These are phyloP conservation scores for Pantherophis alleghaniensis DNA, from an alignment of 2,797 vertebrate genomes.

Conservation along the genomic window DNA sequence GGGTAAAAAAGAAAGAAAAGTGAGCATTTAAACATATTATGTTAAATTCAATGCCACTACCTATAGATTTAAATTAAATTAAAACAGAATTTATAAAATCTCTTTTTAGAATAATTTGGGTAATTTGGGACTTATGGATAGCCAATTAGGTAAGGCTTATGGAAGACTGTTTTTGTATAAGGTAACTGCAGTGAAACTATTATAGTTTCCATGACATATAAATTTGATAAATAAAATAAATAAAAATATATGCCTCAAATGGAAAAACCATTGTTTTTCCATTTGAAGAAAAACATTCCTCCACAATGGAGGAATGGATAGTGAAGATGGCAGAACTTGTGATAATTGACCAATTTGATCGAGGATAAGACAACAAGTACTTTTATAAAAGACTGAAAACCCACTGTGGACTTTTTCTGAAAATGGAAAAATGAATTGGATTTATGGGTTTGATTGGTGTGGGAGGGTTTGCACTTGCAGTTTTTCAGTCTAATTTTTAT, in stretches of 20 bases:
- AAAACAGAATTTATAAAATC: not conserved
- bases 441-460: not conserved
- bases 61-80: not conserved
- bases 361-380: not conserved
- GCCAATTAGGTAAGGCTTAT: not conserved
- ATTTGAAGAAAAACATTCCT: no score
- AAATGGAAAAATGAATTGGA: not conserved
- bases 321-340: not conserved
- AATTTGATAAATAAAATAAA: no score
- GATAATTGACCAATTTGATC: not conserved
- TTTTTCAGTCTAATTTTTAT: not conserved
- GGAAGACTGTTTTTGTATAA: not conserved
- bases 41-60: not conserved
- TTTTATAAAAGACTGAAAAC: not conserved
- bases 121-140: not conserved
- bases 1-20: not conserved
- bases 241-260: not conserved
- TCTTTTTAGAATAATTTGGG: not conserved
- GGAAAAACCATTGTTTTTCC: not conserved
- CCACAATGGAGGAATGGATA: not conserved
- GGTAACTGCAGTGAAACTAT: not conserved
- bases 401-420: not conserved
- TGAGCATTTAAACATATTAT: not conserved
- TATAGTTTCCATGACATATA: no score
- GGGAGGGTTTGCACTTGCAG: no score